Conservation (phyloP, 2,888 invertebrate genomes). For the Vandiemenella viatica region DNA sequence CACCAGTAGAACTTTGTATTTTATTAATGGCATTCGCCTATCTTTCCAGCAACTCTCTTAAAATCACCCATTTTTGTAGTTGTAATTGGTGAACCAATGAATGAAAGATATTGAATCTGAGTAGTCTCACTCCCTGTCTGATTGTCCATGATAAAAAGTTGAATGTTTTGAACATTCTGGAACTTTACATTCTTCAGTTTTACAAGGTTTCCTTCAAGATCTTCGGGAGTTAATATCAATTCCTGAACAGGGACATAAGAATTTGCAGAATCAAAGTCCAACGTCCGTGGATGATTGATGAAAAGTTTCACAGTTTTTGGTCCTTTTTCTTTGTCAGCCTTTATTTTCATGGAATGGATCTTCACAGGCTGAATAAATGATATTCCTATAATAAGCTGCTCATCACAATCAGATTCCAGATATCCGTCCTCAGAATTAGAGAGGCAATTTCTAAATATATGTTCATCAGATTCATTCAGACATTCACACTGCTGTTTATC, state of each 20-base stretch:
- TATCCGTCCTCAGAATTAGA: constrained; percentile 29
- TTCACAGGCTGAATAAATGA: constrained; percentile 83
- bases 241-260: constrained; percentile 76
- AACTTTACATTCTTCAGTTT: constrained; percentile 92
- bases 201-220: constrained; percentile 71
- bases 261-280: constrained; percentile 92
- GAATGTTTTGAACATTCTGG: constrained; percentile 92
- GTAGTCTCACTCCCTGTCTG: constrained; percentile 73
- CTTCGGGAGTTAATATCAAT: constrained; percentile 67
- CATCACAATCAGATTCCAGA: constrained; percentile 86
- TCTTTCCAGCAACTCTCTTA: constrained; percentile 83
- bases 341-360: constrained; percentile 85
- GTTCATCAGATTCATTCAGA: constrained; percentile 88
- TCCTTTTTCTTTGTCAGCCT: constrained; percentile 73
- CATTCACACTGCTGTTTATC: constrained; percentile 85
- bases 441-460: constrained; percentile 61
- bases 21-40: constrained; percentile 81
- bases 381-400: constrained; percentile 65
- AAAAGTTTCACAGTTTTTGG: constrained; percentile 94
- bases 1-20: no score
- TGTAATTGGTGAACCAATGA: constrained; percentile 80
- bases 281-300: constrained; percentile 88
- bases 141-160: constrained; percentile 81
- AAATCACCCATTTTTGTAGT: constrained; percentile 97
- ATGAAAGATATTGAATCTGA: constrained; percentile 71